Conservation (phyloP, 2,797 vertebrate genomes). For the Enteromius mattozi region DNA sequence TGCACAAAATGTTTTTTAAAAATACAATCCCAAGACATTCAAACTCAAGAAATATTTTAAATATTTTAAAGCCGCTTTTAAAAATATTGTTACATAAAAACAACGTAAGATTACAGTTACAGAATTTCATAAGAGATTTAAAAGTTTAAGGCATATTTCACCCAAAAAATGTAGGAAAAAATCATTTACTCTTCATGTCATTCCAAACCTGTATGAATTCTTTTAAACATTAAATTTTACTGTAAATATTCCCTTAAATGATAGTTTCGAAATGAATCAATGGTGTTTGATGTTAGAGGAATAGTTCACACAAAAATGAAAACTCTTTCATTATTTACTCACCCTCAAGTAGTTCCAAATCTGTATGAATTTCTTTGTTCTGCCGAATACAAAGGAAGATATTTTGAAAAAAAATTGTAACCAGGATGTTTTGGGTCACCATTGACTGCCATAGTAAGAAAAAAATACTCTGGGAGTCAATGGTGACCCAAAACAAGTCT, state of each 20-base stretch:
- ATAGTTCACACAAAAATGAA: too few species aligned
- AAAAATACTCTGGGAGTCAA: too few species aligned
- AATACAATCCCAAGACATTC: conserved; percentile 20
- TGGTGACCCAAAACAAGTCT: too few species aligned
- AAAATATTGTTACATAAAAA: conserved; percentile 28
- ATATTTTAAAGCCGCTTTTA: conserved; percentile 19
- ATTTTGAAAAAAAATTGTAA: too few species aligned
- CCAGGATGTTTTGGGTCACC: too few species aligned
- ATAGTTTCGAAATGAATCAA: not conserved
- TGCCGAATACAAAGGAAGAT: too few species aligned
- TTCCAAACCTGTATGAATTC: not conserved
- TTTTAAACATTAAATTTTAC: not conserved
- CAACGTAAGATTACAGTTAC: not conserved
- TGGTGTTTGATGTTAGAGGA: not conserved
- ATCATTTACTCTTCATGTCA: not conserved
- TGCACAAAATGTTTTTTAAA: conserved; percentile 12
- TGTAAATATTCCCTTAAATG: not conserved
- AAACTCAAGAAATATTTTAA: conserved; percentile 23
- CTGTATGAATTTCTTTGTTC: too few species aligned
- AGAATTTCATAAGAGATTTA: not conserved
- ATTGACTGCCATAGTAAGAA: too few species aligned
- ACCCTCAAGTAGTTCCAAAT: too few species aligned
- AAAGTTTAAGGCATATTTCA: not conserved
- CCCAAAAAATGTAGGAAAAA: not conserved
- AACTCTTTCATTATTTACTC: too few species aligned